Evolutionary conservation across 1,140 invertebrate species (phyloP), one percentile per base, ranked within the genome.

Genomic region (Pachyrhynchus sulphureomaculatus): DNA sequence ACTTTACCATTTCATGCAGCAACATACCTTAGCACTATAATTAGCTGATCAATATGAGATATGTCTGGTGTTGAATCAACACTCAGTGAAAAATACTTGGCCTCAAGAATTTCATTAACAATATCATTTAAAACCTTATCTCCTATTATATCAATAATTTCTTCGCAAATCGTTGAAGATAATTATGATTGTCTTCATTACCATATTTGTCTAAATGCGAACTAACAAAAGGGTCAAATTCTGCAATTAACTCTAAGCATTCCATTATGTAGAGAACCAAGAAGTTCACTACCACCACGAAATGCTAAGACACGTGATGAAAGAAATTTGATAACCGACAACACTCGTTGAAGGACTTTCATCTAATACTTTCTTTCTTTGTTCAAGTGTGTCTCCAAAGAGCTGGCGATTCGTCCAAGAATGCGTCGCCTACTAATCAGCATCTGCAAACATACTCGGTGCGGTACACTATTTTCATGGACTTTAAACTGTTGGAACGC

Each of bases 41-140:
- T 71, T 13, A 77, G 47, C 52, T 78, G 71, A 61, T 78, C 75
- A 52, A 54, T 57, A 51, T 75, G 69, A 2, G 70, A 56, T 60
- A 68, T 52, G 44, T 75, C 67, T 32, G 73, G 73, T 37, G 71
- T 74, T 32, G 66, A 73, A 54, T 74, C 73, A 45, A 74, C 8
- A 8, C 3, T 26, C 8, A 26, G 8, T 4, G 24, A 26, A 8
- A 26, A 26, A 26, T 26, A 26, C 3, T 8, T 3, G 8, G 24
- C 26, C n/a, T 24, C n/a, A 4, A 13, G 8, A n/a, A 48, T 29
- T 26, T 17, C 58, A 26, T 52, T 67, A n/a, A 74, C 63, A 34
- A 51, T 41, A 21, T 41, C 2, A n/a, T 39, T 41, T 17, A 1
- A n/a, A 23, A 54, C 51, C n/a, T 37, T 17, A 12, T 39, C 18